A percentile compares a stretch with the other conserved stretches of the same genome.
These are phyloP conservation scores for Mylabris phalerata DNA, from an alignment of 1,140 invertebrate genomes.

Conservation along the genomic window DNA sequence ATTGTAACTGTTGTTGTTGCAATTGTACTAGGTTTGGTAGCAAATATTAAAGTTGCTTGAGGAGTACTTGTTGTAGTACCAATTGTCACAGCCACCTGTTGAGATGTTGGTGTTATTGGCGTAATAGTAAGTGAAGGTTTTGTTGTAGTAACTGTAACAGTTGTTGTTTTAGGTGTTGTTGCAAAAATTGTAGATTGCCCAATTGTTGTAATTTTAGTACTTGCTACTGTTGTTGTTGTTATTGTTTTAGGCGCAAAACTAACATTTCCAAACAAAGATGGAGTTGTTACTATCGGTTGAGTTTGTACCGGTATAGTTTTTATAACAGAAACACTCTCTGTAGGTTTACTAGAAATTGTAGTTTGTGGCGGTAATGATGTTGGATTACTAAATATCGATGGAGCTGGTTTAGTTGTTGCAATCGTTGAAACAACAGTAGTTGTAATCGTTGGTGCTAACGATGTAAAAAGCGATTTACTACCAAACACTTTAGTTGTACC, in stretches of 20 bases:
- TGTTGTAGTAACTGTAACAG: not conserved
- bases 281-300: too few species aligned
- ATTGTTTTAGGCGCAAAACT: not conserved
- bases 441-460: too few species aligned
- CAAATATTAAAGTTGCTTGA: not conserved
- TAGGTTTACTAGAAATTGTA: not conserved
- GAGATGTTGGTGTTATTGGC: too few species aligned
- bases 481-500: too few species aligned
- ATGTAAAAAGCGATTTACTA: too few species aligned
- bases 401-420: not conserved
- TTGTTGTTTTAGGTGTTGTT: not conserved
- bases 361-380: not conserved
- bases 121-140: too few species aligned
- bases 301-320: too few species aligned
- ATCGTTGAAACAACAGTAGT: not conserved
- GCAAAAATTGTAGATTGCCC: not conserved
- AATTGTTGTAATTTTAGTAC: not conserved
- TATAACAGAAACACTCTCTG: not conserved
- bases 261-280: too few species aligned
- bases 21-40: not conserved
- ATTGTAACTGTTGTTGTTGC: not conserved
- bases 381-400: constrained; percentile 3
- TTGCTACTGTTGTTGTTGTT: not conserved
- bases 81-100: not conserved
- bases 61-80: not conserved